Evolutionary conservation across 2,113 vertebrate genomes (phyloP).

Genomic region (cattle (Bos taurus)): ARS-UCD2.0 NC_037328.1:22453001-22453500

Average conservation of each 20-base stretch:
- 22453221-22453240: neutral
- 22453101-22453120: neutral
- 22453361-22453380: neutral
- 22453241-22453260: neutral
- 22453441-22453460: neutral
- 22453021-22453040: neutral
- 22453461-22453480: neutral
- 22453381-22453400: neutral
- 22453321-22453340: neutral
- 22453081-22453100: neutral
- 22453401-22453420: neutral
- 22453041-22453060: neutral
- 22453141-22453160: neutral
- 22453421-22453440: neutral
- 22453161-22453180: neutral
- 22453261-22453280: neutral
- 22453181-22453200: neutral
- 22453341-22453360: neutral
- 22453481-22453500: neutral
- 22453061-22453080: neutral
- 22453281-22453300: neutral
- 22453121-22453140: neutral
- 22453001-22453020: neutral
- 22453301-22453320: neutral
- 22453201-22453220: neutral